phyloP scores from a whole-genome alignment of 1,140 invertebrate species.

The Spodoptera frugiperda region DNA sequence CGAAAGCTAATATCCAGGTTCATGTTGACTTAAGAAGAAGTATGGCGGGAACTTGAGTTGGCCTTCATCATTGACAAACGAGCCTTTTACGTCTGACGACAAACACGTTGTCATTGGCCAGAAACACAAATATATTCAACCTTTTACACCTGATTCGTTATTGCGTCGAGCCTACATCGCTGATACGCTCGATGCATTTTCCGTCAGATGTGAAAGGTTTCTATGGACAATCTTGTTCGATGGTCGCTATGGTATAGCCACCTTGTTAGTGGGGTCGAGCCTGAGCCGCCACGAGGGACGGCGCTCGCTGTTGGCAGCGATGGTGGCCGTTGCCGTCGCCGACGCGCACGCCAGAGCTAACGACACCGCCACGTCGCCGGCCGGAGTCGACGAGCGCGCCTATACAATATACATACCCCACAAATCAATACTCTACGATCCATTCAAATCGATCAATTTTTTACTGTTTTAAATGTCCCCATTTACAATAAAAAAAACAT shows the following conservation, averaged over 20 bases:
- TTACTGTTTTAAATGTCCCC: no score
- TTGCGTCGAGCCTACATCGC: no score
- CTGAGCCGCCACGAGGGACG: conserved; percentile 96
- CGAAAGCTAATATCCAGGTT: no score
- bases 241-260: conserved; percentile 69
- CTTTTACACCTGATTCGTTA: no score
- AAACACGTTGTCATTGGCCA: no score
- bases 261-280: conserved; percentile 95
- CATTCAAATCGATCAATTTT: no score
- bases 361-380: conserved; percentile 80
- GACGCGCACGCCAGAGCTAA: conserved; percentile 78
- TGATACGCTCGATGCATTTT: no score
- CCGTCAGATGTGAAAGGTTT: neutral
- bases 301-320: conserved; percentile 88
- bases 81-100: no score
- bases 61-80: neutral
- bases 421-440: neutral
- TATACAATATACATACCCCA: conserved; percentile 56
- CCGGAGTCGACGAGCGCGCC: conserved; percentile 60
- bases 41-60: no score
- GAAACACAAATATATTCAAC: no score
- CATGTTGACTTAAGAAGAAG: no score
- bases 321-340: conserved; percentile 80
- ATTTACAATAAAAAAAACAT: no score
- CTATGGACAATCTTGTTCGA: conserved; percentile 32